Percentiles rank a stretch among this genome's conserved stretches.
Evolutionary conservation across 2,113 vertebrate genomes (phyloP).

Genomic region (Scortum barcoo): DNA sequence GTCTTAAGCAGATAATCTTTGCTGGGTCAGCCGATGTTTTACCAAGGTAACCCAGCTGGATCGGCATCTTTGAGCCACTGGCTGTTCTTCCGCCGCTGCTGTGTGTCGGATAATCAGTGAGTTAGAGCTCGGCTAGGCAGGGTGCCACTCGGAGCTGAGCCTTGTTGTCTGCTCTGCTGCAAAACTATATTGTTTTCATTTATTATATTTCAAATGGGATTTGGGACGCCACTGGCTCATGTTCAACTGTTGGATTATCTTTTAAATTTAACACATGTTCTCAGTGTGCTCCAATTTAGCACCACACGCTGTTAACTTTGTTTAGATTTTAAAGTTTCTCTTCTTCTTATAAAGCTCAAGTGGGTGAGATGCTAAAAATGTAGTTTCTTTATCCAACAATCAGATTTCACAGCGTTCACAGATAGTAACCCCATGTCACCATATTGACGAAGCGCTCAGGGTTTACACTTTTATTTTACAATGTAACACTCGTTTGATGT

Average conservation of each 20-base stretch:
- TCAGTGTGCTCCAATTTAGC: neutral
- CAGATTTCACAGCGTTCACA: neutral
- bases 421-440: neutral
- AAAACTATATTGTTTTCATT: neutral
- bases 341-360: neutral
- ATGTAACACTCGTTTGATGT: constrained; percentile 18
- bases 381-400: neutral
- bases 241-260: neutral
- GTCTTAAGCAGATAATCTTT: constrained; percentile 28
- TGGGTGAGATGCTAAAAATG: neutral
- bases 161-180: constrained; percentile 6
- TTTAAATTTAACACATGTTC: neutral
- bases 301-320: neutral
- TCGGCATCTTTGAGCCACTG: constrained; percentile 44
- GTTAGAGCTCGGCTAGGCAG: neutral
- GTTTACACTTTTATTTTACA: neutral
- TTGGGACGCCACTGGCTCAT: neutral
- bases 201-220: neutral
- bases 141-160: neutral
- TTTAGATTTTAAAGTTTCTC: neutral
- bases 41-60: constrained; percentile 49
- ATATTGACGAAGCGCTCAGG: neutral
- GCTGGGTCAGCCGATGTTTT: constrained; percentile 47
- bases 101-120: constrained; percentile 35
- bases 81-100: constrained; percentile 22